Base-by-base conservation (phyloP, 2,888 invertebrate genomes). In the Lypha dubia region DNA sequence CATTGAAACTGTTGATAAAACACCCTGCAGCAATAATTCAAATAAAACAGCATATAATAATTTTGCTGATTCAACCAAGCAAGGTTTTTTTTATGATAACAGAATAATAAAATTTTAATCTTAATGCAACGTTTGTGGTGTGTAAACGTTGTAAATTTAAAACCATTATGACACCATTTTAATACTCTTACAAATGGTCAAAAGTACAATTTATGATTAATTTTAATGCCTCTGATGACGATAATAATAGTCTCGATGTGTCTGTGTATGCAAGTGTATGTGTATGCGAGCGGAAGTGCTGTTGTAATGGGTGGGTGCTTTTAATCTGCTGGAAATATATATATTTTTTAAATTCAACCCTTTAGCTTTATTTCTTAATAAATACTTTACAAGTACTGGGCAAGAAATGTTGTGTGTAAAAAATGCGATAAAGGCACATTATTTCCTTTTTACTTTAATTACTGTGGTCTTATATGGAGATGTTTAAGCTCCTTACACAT, bases 141-240 rank as follows among this genome's bases (percentile, higher is more conserved):
- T 41, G 15, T 62, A 5, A 62, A 24, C 15, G n/a, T 22, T 60
- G 15, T 63, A 24, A 46, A 44, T 1, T 63, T 11, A 63, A n/a
- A n/a, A 9, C 8, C 28, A 28, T 44, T n/a, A 7, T 24, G 6
- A n/a, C 41, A 63, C 44, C 22, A 7, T 41, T 13, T 20, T 41
- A n/a, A 13, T 20, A 46, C 32, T 58, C 32, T 32, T 6, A 44
- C 58, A 46, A 71, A 58, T 22, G 32, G 6, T 20, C 58, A 46
- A 58, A 46, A 9, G 20, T 71, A 11, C 32, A 58, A 71, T 58
- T 71, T 46, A 56, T 46, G 32, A 71, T 71, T 32, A 71, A 71
- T 46, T 8, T 44, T 20, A 32, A 22, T 32, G 32, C 0, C n/a
- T 38, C 9, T 4, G 3, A 58, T 53, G 17, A 49, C 20, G 38